phyloP scores from a whole-genome alignment of 2,113 vertebrate genomes.

The Anas platyrhynchos region DNA sequence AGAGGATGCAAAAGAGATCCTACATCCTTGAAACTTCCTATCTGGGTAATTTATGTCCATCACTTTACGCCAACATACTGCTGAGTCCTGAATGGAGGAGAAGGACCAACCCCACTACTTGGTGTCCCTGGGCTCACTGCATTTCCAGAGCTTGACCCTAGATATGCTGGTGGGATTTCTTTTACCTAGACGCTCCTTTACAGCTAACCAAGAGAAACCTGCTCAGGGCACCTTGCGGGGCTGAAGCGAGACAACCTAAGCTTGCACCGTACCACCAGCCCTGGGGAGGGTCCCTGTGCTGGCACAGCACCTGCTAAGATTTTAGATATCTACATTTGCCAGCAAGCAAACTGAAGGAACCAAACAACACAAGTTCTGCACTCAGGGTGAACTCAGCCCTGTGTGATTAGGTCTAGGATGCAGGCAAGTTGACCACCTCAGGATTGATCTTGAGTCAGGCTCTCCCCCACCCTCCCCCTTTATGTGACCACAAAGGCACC shows the following conservation, averaged over 20 bases:
- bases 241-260: not conserved
- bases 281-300: not conserved
- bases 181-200: not conserved
- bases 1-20: not conserved
- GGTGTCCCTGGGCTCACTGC: no score
- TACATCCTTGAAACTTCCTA: not conserved
- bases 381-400: fast-evolving
- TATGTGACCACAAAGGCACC: not conserved
- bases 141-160: not conserved
- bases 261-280: not conserved
- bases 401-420: not conserved
- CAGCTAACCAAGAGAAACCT: not conserved
- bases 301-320: not conserved
- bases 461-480: not conserved
- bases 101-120: not conserved
- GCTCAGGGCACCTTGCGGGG: fast-evolving
- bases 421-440: fast-evolving
- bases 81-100: not conserved
- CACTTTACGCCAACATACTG: fast-evolving
- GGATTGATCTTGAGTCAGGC: not conserved
- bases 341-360: not conserved
- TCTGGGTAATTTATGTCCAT: not conserved
- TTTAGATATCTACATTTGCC: not conserved
- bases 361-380: fast-evolving
- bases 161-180: not conserved